phyloP scores from a whole-genome alignment of 2,888 invertebrate genomes.

The Eupelmus urozonus region DNA sequence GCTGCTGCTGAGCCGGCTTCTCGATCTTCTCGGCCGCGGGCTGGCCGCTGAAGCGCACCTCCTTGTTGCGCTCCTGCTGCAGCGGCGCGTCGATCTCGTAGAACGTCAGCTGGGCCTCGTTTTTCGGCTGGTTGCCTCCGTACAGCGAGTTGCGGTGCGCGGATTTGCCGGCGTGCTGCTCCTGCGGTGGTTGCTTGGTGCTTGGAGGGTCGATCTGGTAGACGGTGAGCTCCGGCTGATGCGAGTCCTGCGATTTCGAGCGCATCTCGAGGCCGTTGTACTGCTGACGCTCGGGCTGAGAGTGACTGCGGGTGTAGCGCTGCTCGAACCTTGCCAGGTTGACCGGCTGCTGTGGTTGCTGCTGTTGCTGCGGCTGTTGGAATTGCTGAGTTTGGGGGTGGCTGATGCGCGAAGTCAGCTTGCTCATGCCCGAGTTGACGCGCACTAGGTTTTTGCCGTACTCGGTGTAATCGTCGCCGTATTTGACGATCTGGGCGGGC shows the following conservation, averaged over 20 bases:
- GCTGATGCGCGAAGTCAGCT: slow-evolving; percentile 59
- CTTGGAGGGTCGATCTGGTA: slow-evolving; percentile 71
- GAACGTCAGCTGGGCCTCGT: slow-evolving; percentile 69
- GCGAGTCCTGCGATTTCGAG: slow-evolving; percentile 73
- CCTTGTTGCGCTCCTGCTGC: slow-evolving; percentile 64
- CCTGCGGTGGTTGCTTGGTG: neutral
- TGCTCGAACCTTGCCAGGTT: slow-evolving; percentile 65
- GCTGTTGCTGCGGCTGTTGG: slow-evolving; percentile 42
- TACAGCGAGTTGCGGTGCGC: neutral
- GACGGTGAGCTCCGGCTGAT: slow-evolving; percentile 68
- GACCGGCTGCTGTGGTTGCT: slow-evolving; percentile 58
- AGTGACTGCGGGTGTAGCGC: slow-evolving; percentile 69
- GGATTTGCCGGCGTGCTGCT: neutral
- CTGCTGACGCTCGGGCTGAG: slow-evolving; percentile 73
- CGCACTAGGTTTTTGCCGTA: slow-evolving; percentile 67
- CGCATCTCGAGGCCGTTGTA: slow-evolving; percentile 68
- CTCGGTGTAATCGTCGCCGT: slow-evolving; percentile 70
- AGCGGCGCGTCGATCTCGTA: slow-evolving; percentile 72
- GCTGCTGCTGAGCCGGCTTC: slow-evolving; percentile 45
- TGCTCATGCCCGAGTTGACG: slow-evolving; percentile 62
- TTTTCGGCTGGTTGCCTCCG: slow-evolving; percentile 48
- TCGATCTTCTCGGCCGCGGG: slow-evolving; percentile 62
- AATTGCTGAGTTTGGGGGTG: slow-evolving; percentile 59
- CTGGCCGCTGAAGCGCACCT: slow-evolving; percentile 62
- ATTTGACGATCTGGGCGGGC: slow-evolving; percentile 68